A percentile compares a stretch with the other conserved stretches of the same genome.
phyloP scores from a whole-genome alignment of 2,113 vertebrate species.

The Ameiurus melas region DNA sequence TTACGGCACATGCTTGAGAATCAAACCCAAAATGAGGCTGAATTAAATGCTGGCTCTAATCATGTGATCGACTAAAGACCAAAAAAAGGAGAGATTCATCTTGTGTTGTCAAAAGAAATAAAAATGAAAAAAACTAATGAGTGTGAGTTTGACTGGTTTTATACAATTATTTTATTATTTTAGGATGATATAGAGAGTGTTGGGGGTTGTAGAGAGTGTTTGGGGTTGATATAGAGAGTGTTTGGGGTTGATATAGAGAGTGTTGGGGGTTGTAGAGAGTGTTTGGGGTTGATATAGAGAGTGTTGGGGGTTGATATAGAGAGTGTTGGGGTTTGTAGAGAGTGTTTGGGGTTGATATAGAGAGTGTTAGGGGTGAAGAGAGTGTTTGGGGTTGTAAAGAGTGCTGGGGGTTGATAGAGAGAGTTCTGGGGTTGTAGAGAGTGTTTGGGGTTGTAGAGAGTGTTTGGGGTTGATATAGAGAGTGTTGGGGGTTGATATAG shows the following conservation, averaged over 20 bases:
- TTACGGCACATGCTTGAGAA: background rate
- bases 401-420: no score
- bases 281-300: background rate
- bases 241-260: background rate
- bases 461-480: no score
- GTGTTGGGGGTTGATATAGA: background rate
- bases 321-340: background rate
- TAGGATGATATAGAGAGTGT: no score
- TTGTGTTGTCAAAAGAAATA: no score
- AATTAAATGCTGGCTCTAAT: background rate
- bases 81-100: background rate
- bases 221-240: background rate
- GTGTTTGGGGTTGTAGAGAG: no score
- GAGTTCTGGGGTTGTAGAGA: no score
- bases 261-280: background rate
- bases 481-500: no score
- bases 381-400: no score
- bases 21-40: background rate
- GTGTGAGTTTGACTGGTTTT: no score
- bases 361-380: no score
- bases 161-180: no score
- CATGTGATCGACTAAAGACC: background rate
- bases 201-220: background rate
- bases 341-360: background rate
- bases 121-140: no score